Evolutionary conservation across 2,797 vertebrate genomes (phyloP), one percentile per base, ranked within the genome.

Genomic region (Hydrocynus forskahlii): DNA sequence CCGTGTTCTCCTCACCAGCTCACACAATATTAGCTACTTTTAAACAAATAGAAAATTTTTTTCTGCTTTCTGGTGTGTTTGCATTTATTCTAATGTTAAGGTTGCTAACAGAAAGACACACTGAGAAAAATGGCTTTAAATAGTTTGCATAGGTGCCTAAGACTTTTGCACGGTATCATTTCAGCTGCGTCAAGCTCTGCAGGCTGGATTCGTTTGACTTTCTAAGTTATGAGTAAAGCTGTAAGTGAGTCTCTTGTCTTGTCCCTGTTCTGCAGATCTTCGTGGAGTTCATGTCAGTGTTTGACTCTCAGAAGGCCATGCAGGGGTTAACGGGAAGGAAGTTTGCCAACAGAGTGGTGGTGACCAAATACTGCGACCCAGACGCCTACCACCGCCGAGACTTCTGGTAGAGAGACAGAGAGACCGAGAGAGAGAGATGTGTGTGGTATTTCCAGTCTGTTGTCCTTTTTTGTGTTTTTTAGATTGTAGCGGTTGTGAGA

Each of bases 291-390:
- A 97, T 94, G 74, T 95, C 97, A 0, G 94, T 97, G 82, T 97
- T 96, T 35, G 97, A 98, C 94, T 97, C 96, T 93, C 97, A 98
- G 95, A 98, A 97, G 92, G 97, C 97, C 91, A 97, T 97, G 97
- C 97, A 98, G 92, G 96, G 96, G 78, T 93, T 98, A 84, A 97
- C 96, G 0, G 97, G 97, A 76, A 95, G 97, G 91, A 98, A 97
- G 92, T 98, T 98, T 88, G 97, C 97, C 87, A 98, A 97, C 93
- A 93, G 97, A 88, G 96, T 98, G 91, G 97, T 98, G 85, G 97
- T 98, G 92, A 97, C 96, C 87, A 98, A 98, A 89, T 98, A 97
- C 94, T 97, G 96, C 92, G 97, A 97, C 92, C 97, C 97, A 67
- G 97, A 97, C 69, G 96, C 96, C 62, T 98, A 97, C 87, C 97